A percentile compares a stretch with the other conserved stretches of the same genome.
Evolutionary conservation across 53 echinoderm and acorn worm species (phyloP).

Genomic region (Holothuria leucospilota): DNA sequence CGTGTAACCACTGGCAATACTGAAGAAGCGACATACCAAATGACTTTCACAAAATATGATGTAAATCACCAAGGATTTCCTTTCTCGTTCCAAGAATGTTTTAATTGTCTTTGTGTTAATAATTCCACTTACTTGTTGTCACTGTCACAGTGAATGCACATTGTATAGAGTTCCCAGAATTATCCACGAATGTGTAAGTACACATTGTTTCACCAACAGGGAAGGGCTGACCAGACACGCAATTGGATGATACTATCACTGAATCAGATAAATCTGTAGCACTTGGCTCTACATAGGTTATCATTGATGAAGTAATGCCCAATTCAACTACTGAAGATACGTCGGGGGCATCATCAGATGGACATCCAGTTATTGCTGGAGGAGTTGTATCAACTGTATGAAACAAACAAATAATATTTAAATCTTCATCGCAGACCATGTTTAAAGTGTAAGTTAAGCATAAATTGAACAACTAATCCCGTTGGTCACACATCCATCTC

Average conservation of each 20-base stretch:
- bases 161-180: slow-evolving; percentile 50
- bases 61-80: no score
- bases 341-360: slow-evolving; percentile 24
- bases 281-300: slow-evolving; percentile 61
- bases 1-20: no score
- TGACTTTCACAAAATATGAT: no score
- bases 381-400: slow-evolving; percentile 53
- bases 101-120: no score
- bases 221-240: slow-evolving; percentile 54
- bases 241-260: slow-evolving; percentile 26
- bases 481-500: no score
- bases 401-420: not conserved
- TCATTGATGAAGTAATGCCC: slow-evolving; percentile 47
- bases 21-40: no score
- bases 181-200: slow-evolving; percentile 67
- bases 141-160: slow-evolving; percentile 71
- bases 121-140: slow-evolving; percentile 35
- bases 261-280: slow-evolving; percentile 74
- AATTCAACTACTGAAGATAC: slow-evolving; percentile 57
- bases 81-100: no score
- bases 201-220: slow-evolving; percentile 60
- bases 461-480: no score
- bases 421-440: no score
- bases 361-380: slow-evolving; percentile 67
- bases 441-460: no score